phyloP scores from a whole-genome alignment of 2,888 invertebrate species.

The Sinelater perroti region DNA sequence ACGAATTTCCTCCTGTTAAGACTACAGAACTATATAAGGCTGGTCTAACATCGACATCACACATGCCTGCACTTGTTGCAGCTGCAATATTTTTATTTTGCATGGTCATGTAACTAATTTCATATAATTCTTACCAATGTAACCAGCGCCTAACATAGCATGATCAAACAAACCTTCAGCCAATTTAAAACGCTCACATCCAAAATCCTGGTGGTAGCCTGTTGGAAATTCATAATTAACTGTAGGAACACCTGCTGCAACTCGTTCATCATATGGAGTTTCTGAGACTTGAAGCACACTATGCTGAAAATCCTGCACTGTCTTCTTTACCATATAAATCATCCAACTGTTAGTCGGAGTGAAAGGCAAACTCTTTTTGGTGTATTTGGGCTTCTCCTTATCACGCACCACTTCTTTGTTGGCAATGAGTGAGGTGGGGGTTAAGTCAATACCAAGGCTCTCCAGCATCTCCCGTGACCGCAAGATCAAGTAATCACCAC shows the following conservation, averaged over 20 bases:
- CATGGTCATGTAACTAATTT: no score
- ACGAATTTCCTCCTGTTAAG: slow-evolving; percentile 93
- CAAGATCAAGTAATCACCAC: slow-evolving; percentile 92
- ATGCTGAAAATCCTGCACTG: slow-evolving; percentile 78
- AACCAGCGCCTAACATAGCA: slow-evolving; percentile 89
- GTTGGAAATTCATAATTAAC: slow-evolving; percentile 97
- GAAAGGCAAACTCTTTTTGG: slow-evolving; percentile 77
- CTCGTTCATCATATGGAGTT: slow-evolving; percentile 88
- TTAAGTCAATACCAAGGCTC: slow-evolving; percentile 66
- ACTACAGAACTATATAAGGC: slow-evolving; percentile 96
- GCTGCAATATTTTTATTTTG: no score
- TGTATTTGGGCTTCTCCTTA: slow-evolving; percentile 87
- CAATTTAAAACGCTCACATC: slow-evolving; percentile 90
- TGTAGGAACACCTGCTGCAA: slow-evolving; percentile 87
- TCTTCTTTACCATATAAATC: slow-evolving; percentile 91
- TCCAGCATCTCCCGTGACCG: slow-evolving; percentile 70
- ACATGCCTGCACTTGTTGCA: slow-evolving; percentile 91
- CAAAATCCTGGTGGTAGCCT: slow-evolving; percentile 97
- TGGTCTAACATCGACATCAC: slow-evolving; percentile 96
- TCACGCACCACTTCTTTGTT: slow-evolving; percentile 92
- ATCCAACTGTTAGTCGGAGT: slow-evolving; percentile 92
- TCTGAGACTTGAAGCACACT: slow-evolving; percentile 86
- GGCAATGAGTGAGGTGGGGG: slow-evolving; percentile 69
- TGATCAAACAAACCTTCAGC: slow-evolving; percentile 97
- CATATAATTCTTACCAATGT: slow-evolving; percentile 75